Evolutionary conservation across 2,888 invertebrate species (phyloP).

Genomic region (Mesodorylaimus sp.): DNA sequence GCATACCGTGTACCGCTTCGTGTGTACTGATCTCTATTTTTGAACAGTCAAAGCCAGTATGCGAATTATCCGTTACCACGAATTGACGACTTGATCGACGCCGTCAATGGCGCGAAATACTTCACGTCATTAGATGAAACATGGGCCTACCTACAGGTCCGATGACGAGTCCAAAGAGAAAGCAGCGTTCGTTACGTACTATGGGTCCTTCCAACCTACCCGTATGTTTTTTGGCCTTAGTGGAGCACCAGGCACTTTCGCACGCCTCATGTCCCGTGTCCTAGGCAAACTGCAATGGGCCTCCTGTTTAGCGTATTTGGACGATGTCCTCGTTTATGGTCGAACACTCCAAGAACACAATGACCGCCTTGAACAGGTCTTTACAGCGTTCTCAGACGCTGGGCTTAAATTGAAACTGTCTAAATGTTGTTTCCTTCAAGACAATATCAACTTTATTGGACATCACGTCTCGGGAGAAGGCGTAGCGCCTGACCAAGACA

Average conservation of each 20-base stretch:
- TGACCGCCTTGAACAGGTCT: not conserved
- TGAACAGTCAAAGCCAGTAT: too few relatives aligned
- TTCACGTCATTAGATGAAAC: slow-evolving; percentile 8
- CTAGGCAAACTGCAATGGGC: slow-evolving; percentile 2
- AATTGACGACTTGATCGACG: not conserved
- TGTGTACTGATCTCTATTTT: not conserved
- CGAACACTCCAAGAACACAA: not conserved
- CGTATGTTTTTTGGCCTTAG: slow-evolving; percentile 13
- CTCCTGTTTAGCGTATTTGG: slow-evolving; percentile 2
- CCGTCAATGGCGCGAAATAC: slow-evolving; percentile 1
- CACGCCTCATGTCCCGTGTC: slow-evolving; percentile 8
- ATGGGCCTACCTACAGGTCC: slow-evolving; percentile 8
- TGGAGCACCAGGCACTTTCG: slow-evolving; percentile 14
- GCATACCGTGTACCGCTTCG: not conserved
- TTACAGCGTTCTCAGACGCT: not conserved
- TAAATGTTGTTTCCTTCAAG: slow-evolving; percentile 2
- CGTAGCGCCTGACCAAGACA: not conserved
- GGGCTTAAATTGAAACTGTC: not conserved
- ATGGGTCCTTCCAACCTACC: slow-evolving; percentile 13
- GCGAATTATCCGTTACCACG: slow-evolving; percentile 4
- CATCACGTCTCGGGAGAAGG: not conserved
- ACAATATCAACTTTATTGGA: slow-evolving; percentile 3
- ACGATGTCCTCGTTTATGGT: slow-evolving; percentile 6
- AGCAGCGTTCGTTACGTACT: slow-evolving; percentile 11
- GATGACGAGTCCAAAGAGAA: slow-evolving; percentile 11